A percentile compares a stretch with the other conserved stretches of the same genome.
These are phyloP conservation scores for Helogale parvula DNA, from an alignment of 2,113 vertebrate species.

Conservation along the genomic window DNA sequence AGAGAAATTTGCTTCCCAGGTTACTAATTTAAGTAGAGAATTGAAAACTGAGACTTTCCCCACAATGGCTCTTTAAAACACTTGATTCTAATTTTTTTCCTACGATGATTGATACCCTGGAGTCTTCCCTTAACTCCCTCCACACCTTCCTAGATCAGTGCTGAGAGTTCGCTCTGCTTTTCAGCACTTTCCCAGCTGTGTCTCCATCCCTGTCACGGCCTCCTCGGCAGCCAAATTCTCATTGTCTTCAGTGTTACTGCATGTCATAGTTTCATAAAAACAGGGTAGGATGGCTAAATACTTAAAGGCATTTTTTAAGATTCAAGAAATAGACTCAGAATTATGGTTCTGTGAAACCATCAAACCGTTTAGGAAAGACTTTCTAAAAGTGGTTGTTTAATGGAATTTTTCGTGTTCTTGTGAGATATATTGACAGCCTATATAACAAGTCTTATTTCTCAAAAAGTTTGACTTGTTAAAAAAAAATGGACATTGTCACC, in stretches of 20 bases:
- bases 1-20: constrained; percentile 10
- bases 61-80: not conserved
- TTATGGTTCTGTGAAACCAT: constrained; percentile 24
- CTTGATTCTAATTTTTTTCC: not conserved
- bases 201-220: not conserved
- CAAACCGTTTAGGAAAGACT: constrained; percentile 34
- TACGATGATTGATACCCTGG: not conserved
- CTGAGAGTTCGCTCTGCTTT: not conserved
- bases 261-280: constrained; percentile 10
- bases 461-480: constrained; percentile 40
- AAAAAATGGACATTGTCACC: constrained; percentile 29
- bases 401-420: constrained; percentile 37
- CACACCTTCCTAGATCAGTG: not conserved
- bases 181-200: not conserved
- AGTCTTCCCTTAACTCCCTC: not conserved
- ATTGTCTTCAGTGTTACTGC: not conserved
- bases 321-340: constrained; percentile 11
- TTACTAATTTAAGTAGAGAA: constrained; percentile 32
- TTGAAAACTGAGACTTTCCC: not conserved
- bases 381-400: constrained; percentile 21
- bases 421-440: not conserved
- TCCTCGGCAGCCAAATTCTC: not conserved
- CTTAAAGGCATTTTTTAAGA: constrained; percentile 23
- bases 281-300: not conserved
- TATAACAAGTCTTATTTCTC: constrained; percentile 14